Conservation (phyloP, 1,140 invertebrate species). For the Polyergus mexicanus region DNA sequence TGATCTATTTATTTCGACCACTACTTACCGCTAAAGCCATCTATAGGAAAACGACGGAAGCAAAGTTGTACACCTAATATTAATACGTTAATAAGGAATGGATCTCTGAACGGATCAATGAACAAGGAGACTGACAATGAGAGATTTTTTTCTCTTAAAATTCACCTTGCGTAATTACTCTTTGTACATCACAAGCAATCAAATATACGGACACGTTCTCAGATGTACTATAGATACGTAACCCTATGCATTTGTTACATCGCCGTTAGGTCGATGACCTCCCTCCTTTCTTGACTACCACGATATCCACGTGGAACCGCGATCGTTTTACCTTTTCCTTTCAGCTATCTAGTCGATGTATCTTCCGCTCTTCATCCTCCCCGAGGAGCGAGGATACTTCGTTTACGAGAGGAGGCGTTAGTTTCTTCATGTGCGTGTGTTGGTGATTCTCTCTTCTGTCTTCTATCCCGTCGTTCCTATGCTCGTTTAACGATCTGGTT, state of each 20-base stretch:
- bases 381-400: background rate
- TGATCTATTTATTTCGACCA: no score
- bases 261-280: constrained; percentile 12
- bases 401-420: constrained; percentile 18
- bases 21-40: no score
- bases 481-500: constrained; percentile 72
- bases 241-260: background rate
- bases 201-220: constrained; percentile 12
- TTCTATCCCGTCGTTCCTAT: constrained; percentile 29
- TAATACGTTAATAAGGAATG: background rate
- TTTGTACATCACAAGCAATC: background rate
- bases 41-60: no score
- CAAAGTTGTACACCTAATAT: no score
- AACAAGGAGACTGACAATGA: background rate
- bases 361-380: constrained; percentile 41
- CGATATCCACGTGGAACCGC: background rate
- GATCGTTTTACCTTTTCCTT: constrained; percentile 36
- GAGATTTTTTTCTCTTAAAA: background rate
- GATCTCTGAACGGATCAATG: no score
- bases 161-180: constrained; percentile 1
- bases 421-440: constrained; percentile 3
- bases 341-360: constrained; percentile 22
- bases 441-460: constrained; percentile 39
- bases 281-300: constrained; percentile 5
- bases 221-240: background rate